These are phyloP conservation scores for Plagodis pulveraria DNA, from an alignment of 2,888 invertebrate species.

Conservation along the genomic window DNA sequence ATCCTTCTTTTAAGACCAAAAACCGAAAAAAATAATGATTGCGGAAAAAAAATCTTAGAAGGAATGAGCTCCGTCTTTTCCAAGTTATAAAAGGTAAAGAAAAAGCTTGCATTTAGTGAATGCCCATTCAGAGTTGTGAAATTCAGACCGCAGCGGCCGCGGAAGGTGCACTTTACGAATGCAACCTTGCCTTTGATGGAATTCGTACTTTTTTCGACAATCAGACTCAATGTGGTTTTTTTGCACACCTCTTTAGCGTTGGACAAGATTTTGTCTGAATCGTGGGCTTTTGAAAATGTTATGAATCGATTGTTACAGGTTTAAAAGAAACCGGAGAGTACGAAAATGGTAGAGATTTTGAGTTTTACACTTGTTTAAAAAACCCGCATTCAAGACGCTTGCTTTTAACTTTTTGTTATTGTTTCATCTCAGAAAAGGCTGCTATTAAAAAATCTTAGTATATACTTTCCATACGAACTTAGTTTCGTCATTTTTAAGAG, in stretches of 20 bases:
- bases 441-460: no score
- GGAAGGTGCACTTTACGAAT: conserved; percentile 74
- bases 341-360: conserved; percentile 7
- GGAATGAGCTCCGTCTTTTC: conserved; percentile 77
- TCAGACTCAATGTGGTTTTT: conserved; percentile 65
- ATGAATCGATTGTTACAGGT: conserved; percentile 26
- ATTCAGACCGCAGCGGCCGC: conserved; percentile 70
- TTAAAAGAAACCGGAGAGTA: conserved; percentile 13
- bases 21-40: conserved; percentile 66
- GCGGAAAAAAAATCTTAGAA: conserved; percentile 68
- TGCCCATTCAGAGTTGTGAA: conserved; percentile 75
- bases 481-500: no score
- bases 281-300: conserved; percentile 38
- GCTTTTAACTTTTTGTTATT: no score
- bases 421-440: no score
- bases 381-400: no score
- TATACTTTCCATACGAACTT: no score
- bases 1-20: conserved; percentile 37
- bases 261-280: conserved; percentile 45
- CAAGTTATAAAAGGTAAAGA: conserved; percentile 77
- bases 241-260: conserved; percentile 43
- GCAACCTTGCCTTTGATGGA: conserved; percentile 74
- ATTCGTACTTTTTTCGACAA: conserved; percentile 76
- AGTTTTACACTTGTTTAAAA: no score
- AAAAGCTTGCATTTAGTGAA: conserved; percentile 80